Conservation (phyloP, 2,797 vertebrate species). For the Nyctibius grandis region DNA sequence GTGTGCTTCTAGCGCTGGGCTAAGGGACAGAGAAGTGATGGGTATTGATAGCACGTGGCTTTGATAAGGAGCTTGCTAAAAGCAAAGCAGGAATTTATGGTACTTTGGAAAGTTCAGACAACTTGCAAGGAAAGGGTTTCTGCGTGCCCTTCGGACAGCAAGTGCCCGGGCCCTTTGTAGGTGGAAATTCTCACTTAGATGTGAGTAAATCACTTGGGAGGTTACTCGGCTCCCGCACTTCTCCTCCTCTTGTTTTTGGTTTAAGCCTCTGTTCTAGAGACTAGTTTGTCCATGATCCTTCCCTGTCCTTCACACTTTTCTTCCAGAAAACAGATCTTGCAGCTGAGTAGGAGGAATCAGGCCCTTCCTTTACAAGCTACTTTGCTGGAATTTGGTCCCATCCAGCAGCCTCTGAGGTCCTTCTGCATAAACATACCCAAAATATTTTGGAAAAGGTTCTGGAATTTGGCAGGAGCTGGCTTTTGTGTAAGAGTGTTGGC, state of each 20-base stretch:
- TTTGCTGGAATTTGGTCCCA: background rate
- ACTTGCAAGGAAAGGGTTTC: background rate
- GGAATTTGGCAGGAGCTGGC: background rate
- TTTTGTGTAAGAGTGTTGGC: background rate
- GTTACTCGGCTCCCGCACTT: background rate
- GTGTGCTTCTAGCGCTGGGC: background rate
- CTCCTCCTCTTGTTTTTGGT: background rate
- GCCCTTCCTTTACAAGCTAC: background rate
- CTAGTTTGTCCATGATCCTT: background rate
- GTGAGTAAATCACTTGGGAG: background rate
- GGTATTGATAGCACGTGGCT: background rate
- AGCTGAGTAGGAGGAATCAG: background rate
- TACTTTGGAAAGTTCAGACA: background rate
- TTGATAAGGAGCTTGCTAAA: background rate
- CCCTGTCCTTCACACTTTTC: background rate
- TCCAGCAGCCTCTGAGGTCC: background rate
- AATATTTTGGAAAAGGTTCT: background rate
- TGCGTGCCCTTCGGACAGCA: background rate
- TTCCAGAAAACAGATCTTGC: background rate
- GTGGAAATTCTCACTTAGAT: background rate
- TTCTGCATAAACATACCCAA: background rate
- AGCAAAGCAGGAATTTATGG: background rate
- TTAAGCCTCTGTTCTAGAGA: background rate
- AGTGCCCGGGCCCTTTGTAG: accelerated
- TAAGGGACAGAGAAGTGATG: background rate